These are phyloP conservation scores for Nephrotoma guestfalica DNA, from an alignment of 2,888 invertebrate genomes.

Conservation along the genomic window DNA sequence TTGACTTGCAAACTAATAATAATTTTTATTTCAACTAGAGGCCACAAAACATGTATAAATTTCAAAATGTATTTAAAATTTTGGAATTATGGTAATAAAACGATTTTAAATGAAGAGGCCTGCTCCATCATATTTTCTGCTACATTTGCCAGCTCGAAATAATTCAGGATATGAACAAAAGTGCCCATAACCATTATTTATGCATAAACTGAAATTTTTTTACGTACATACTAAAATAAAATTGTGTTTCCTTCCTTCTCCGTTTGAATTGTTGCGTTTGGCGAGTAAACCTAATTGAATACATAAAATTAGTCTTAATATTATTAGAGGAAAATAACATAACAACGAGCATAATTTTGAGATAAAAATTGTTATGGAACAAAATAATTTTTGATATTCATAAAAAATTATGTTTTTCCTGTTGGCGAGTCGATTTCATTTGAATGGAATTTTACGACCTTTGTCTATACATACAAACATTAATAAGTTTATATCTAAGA, in stretches of 20 bases:
- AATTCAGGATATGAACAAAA: background rate
- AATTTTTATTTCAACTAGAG: no score
- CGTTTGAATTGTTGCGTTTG: background rate
- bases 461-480: no score
- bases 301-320: background rate
- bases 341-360: background rate
- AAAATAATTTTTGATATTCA: background rate
- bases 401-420: background rate
- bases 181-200: background rate
- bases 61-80: no score
- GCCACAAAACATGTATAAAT: no score
- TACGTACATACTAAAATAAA: background rate
- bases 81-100: no score
- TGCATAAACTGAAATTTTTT: background rate
- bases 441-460: background rate
- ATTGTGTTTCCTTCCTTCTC: background rate
- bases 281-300: background rate
- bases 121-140: background rate
- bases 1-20: no score
- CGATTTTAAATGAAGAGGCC: background rate
- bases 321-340: background rate
- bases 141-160: background rate
- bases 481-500: no score
- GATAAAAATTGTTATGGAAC: background rate
- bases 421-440: background rate